Evolutionary conservation across 2,113 vertebrate genomes (phyloP).

Genomic region (Otocyon megalotis): DNA sequence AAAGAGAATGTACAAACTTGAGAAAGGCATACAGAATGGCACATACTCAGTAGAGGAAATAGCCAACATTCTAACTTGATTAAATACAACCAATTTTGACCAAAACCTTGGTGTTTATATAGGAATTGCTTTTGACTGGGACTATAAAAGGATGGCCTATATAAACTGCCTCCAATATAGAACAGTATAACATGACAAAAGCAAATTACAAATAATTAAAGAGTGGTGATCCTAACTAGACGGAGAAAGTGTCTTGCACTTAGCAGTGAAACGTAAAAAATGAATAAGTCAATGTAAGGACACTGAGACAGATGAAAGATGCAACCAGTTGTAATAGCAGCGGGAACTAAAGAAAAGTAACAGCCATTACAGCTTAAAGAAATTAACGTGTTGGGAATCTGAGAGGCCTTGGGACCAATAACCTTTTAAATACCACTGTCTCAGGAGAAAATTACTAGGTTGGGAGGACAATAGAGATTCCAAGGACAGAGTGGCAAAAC

Average conservation of each 20-base stretch:
- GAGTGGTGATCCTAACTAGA: background rate
- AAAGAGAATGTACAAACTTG: background rate
- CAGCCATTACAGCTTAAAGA: background rate
- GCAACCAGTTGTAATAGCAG: background rate
- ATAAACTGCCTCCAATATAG: background rate
- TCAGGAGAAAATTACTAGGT: background rate
- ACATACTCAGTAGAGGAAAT: background rate
- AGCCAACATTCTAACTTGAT: background rate
- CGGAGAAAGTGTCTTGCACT: background rate
- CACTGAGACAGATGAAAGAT: background rate
- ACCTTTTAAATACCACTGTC: background rate
- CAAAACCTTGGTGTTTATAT: background rate
- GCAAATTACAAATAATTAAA: background rate
- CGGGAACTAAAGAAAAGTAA: background rate
- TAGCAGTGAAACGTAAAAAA: background rate
- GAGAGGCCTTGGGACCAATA: background rate
- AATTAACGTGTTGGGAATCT: background rate
- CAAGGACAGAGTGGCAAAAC: background rate
- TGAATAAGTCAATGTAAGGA: background rate
- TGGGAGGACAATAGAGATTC: background rate
- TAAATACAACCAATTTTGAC: background rate
- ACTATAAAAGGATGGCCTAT: background rate
- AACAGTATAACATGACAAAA: background rate
- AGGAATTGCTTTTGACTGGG: background rate
- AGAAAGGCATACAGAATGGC: background rate